Evolutionary conservation across 64 coral and sea anemone species (phyloP), one percentile per base, ranked within the genome.

Genomic region (Montipora efflorescens): DNA sequence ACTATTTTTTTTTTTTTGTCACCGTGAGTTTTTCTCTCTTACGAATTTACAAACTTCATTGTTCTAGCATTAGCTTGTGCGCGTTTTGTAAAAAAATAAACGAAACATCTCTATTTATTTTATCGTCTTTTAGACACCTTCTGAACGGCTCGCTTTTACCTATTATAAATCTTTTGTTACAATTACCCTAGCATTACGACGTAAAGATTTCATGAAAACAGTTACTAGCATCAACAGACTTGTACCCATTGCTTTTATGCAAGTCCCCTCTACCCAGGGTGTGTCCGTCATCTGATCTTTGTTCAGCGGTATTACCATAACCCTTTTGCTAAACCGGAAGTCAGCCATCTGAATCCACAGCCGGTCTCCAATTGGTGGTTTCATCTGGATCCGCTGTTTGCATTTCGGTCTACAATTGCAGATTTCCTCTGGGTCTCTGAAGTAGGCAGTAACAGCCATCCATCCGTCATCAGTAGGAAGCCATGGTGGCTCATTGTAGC

Each of bases 181-280:
- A 57, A 11, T 57, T 57, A 57, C 11, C 53, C 11, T 57, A 57
- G 0, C 4, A 57, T 57, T 57, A 57, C 6, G 53, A 57, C 2
- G 11, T 8, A 57, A 16, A 4, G 9, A 83, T n/a, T 57, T 14
- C 11, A 59, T 18, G 22, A 57, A 48, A 59, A 20, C 53, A 5
- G 4, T 36, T 36, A 36, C 36, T 16, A 19, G 12, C 8, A 46
- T 8, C 53, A 8, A 7, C 8, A 64, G 4, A 64, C 18, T 62
- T 58, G 36, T 36, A 96, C 95, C 95, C 95, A 96, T 96, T 47
- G 67, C 75, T 14, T 9, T 19, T 22, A 94, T 81, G 49, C 95
- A 96, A 4, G 90, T 91, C 55, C 95, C 95, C 73, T 96, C 95
- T 13, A 96, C 83, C 95, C 95, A 96, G 9, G 81, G 87, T 67